Evolutionary conservation across 2,797 vertebrate genomes (phyloP), one percentile per base, ranked within the genome.

Genomic region (Sebastes cheni): DNA sequence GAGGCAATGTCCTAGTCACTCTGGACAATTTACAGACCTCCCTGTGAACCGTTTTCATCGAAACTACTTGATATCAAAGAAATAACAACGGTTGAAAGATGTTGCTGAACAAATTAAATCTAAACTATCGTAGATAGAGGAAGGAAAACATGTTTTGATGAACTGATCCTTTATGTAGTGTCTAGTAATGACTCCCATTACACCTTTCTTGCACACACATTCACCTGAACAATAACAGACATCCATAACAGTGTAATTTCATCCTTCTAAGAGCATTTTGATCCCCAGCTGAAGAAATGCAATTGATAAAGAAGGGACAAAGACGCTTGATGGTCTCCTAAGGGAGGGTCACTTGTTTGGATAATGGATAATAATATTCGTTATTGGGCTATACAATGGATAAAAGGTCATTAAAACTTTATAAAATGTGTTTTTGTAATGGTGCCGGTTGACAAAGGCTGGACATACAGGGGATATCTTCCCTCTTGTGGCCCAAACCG

Each of bases 351-450:
- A 84, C 81, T 90, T 89, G 87, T 89, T 89, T 90, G 82, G 86
- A 82, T 92, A 93, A 90, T 91, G 85, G 86, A 92, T 86, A 84
- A 87, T 74, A 87, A 54, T 72, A 74, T 83, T 81, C 81, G 70
- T 75, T 84, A 30, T 71, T 64, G 65, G 68, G 58, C 74, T 79
- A 27, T 71, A 67, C 55, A 67, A 42, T 55, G 77, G 18, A 76
- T 82, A 88, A 88, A 88, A 88, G 83, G 92, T 91, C 89, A 92
- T 92, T 91, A 86, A 91, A 94, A 93, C 85, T 81, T 92, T 64
- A 91, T 91, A 79, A 91, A 92, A 93, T 78, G 82, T 83, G 83
- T 85, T 84, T 93, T 87, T 89, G 85, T 91, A 83, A 91, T 76
- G 64, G 79, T 84, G 75, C 82, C 72, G 76, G 83, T 84, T 91